Percentiles rank a stretch among this genome's conserved stretches.
These are phyloP conservation scores for Monarcha castaneiventris DNA, from an alignment of 2,113 vertebrate genomes.

Conservation along the genomic window DNA sequence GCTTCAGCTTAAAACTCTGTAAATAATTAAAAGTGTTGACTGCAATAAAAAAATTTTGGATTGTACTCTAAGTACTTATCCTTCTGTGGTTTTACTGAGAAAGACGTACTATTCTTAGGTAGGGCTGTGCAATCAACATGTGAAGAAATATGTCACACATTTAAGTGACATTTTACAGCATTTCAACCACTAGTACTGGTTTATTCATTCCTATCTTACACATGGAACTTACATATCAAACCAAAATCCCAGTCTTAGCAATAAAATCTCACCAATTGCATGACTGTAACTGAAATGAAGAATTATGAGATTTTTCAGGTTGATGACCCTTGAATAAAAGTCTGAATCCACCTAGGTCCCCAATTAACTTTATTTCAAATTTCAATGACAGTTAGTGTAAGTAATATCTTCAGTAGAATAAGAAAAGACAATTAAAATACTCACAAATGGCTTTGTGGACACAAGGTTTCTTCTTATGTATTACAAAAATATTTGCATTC, in stretches of 20 bases:
- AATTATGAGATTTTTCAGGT: not conserved
- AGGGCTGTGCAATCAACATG: not conserved
- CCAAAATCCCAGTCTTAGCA: not conserved
- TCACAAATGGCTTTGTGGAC: not conserved
- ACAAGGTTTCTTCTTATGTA: not conserved
- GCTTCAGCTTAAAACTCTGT: not conserved
- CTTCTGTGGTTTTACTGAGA: constrained; percentile 37
- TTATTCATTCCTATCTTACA: not conserved
- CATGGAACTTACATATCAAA: not conserved
- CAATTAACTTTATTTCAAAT: not conserved
- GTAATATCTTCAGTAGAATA: not conserved
- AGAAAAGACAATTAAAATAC: not conserved
- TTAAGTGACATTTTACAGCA: not conserved
- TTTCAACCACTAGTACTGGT: not conserved
- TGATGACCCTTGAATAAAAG: not conserved
- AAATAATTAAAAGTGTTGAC: constrained; percentile 51
- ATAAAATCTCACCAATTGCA: not conserved
- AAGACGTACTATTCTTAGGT: constrained; percentile 18
- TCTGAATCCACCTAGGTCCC: not conserved
- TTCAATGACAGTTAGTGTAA: not conserved
- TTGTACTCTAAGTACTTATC: constrained; percentile 12
- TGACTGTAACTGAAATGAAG: not conserved
- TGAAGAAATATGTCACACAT: not conserved
- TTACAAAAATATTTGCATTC: not conserved
- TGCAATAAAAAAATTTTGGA: not conserved